Base-by-base conservation (phyloP, 2,888 invertebrate genomes). In the Flexamia atlantica region DNA sequence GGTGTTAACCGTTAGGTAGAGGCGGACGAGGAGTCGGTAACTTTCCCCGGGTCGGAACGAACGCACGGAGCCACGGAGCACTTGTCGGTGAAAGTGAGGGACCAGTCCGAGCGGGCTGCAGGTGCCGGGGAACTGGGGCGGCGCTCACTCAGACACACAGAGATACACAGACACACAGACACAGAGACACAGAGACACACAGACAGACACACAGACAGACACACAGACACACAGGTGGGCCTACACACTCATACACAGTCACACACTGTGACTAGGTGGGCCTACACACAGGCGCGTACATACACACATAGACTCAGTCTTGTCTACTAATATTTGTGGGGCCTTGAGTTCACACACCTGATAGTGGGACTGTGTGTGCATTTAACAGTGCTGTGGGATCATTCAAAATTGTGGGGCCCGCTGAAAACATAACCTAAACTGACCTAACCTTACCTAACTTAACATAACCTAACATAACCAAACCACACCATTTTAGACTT, bases 61-160 rank as follows among this genome's bases (percentile, higher is more conserved):
- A 64, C 64, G 30, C 60, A 60, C 7, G 60, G 53, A 53, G 17
- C 53, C 5, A 14, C 57, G 57, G 64, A 64, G 30, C 64, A 64
- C 64, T 64, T 64, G 64, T 64, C 17, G 64, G 7, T 28, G 30
- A 64, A 64, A 30, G 28, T 5, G 30, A 30, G n/a, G 64, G 30
- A 28, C 64, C 28, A 64, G 64, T 64, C 14, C 17, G 64, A 64
- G 28, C 17, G 64, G 30, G 28, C 2, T 30, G 30, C 64, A 64
- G 64, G 64, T 64, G 64, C 64, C 28, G 9, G 14, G 28, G 30
- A 64, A 64, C 64, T 64, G 64, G 64, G 64, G 14, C 64, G 14
- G 10, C 28, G 30, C 28, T 17, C 23, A 23, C 23, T 23, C 57
- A 7, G 4, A 57, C 57, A 57, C 46, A 57, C 57, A 14, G 10